A percentile compares a stretch with the other conserved stretches of the same genome.
phyloP scores from a whole-genome alignment of 2,888 invertebrate species.

The Aproaerema taeniolella region DNA sequence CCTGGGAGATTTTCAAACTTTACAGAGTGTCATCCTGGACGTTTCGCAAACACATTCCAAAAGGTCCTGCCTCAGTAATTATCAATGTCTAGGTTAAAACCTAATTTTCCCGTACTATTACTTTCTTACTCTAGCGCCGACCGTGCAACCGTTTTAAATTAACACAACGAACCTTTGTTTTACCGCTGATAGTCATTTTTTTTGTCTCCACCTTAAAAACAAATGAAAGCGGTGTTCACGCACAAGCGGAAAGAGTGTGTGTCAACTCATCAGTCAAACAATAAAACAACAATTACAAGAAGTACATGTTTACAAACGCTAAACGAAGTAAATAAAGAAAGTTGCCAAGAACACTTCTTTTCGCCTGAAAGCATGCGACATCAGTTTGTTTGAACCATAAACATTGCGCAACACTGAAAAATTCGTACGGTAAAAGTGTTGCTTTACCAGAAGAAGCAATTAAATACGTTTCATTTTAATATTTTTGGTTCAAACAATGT shows the following conservation, averaged over 20 bases:
- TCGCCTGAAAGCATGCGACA: constrained; percentile 69
- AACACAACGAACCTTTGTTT: background rate
- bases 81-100: too few relatives aligned
- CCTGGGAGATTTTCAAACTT: too few relatives aligned
- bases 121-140: constrained; percentile 29
- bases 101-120: too few relatives aligned
- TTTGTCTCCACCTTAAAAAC: constrained; percentile 19
- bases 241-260: constrained; percentile 76
- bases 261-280: constrained; percentile 57
- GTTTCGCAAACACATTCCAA: too few relatives aligned
- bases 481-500: constrained; percentile 9
- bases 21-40: too few relatives aligned
- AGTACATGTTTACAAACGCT: constrained; percentile 57
- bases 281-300: constrained; percentile 56
- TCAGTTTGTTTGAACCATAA: constrained; percentile 55
- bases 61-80: too few relatives aligned
- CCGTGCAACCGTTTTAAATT: constrained; percentile 20
- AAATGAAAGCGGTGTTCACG: constrained; percentile 72
- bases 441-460: background rate
- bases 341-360: constrained; percentile 60
- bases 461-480: background rate
- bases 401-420: constrained; percentile 1
- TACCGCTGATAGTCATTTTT: background rate
- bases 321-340: constrained; percentile 34
- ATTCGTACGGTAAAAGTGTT: background rate